phyloP scores from a whole-genome alignment of 2,888 invertebrate species.

The Cheilosia urbana region DNA sequence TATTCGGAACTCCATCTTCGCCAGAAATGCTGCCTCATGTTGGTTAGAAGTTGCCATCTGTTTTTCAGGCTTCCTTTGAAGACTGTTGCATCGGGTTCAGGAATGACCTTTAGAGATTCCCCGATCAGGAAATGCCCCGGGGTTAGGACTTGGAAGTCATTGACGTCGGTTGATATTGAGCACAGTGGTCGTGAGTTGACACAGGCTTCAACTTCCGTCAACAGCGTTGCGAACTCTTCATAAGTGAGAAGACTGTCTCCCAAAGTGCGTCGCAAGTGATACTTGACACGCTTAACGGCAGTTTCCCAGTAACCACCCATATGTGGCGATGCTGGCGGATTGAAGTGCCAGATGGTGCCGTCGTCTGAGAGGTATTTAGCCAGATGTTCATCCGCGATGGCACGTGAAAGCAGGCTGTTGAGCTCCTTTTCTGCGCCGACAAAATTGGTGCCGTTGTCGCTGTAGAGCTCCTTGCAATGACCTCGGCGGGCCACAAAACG shows the following conservation, averaged over 20 bases:
- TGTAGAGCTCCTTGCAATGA: neutral
- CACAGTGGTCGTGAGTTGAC: too few relatives aligned
- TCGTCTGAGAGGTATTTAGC: conserved; percentile 14
- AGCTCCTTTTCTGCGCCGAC: conserved; percentile 21
- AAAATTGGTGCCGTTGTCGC: conserved; percentile 18
- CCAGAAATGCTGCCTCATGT: too few relatives aligned
- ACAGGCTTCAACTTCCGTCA: too few relatives aligned
- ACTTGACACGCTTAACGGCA: neutral
- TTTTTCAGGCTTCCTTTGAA: too few relatives aligned
- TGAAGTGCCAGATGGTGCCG: conserved; percentile 30
- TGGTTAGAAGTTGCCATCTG: too few relatives aligned
- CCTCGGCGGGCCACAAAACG: neutral
- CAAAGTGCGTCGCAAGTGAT: neutral
- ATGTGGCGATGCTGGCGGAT: conserved; percentile 19
- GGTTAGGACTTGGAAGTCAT: too few relatives aligned
- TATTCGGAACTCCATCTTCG: too few relatives aligned
- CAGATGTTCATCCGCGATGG: neutral
- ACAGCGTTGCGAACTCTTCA: neutral
- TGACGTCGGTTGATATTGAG: too few relatives aligned
- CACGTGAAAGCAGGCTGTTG: neutral
- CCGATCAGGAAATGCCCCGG: too few relatives aligned
- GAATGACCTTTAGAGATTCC: too few relatives aligned
- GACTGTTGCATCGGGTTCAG: too few relatives aligned
- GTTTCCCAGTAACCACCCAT: conserved; percentile 47
- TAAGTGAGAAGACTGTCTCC: neutral